Evolutionary conservation across 2,113 vertebrate species (phyloP), one percentile per base, ranked within the genome.

Genomic region (Ancistrus triradiatus): DNA sequence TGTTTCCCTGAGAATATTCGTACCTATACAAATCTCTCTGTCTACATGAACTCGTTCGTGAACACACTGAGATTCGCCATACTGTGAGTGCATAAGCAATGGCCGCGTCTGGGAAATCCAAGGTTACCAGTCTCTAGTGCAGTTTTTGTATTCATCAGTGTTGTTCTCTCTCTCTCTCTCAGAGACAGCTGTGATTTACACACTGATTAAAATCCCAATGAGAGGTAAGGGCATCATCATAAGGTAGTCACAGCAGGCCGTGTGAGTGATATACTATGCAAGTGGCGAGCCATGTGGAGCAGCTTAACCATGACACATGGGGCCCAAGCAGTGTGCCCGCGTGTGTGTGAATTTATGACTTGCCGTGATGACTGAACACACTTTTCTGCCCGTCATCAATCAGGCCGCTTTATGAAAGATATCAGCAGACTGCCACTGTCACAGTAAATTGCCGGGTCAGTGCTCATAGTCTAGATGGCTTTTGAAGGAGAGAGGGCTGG

Each of bases 401-500:
- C 77, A 72, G 48, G 6, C 17, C 46, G 59, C 50, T 79, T 77
- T 74, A 79, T 69, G 56, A 68, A 72, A 59, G 66, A 63, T 70
- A 75, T 74, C 71, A 76, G 59, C 65, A 63, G 48, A 64, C 66
- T 60, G 53, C 51, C 44, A 49, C 59, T 70, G 74, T 74, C 74
- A 68, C 66, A 60, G 51, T 79, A 72, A 77, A 77, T 79, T 72
- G 67, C 69, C 59, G 25, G 74, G 59, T 74, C 74, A 72, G 55
- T 57, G 69, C 69, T 74, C 72, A 74, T 47, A 25, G 55, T 56
- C 50, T 64, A 66, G 70, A 76, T 69, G 69, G 71, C 70, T 74
- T 68, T 64, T 76, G 68, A 76, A 78, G 77, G 73, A 68, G 68
- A 70, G 63, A 51, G 55, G 42, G 33, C 13, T 22, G 7, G 27